phyloP scores from a whole-genome alignment of 1,140 invertebrate species.

The Tenebrio molitor region DNA sequence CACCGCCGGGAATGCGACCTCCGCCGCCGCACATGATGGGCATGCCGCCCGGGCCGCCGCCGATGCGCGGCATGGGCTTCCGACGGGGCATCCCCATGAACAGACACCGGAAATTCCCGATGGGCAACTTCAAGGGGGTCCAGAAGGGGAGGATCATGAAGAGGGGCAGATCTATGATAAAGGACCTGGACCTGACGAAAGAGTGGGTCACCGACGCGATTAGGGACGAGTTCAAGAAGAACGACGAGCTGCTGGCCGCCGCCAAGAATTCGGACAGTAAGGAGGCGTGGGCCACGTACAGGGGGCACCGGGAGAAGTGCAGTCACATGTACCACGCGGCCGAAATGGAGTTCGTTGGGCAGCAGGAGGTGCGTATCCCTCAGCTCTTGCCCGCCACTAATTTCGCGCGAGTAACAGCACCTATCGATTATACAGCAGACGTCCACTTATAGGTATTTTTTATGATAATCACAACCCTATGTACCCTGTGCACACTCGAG shows the following conservation, averaged over 20 bases:
- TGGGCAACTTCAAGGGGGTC: constrained; percentile 43
- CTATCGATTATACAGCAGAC: constrained; percentile 66
- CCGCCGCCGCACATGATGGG: constrained; percentile 53
- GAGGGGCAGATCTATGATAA: constrained; percentile 56
- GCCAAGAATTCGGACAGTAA: constrained; percentile 62
- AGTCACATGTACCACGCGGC: constrained; percentile 63
- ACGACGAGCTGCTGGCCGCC: constrained; percentile 61
- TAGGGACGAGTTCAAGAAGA: constrained; percentile 61
- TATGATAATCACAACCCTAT: constrained; percentile 18
- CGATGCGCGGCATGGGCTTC: constrained; percentile 57
- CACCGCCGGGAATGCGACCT: constrained; percentile 59
- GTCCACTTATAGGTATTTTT: constrained; percentile 65
- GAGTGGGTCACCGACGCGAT: constrained; percentile 64
- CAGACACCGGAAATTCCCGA: constrained; percentile 46
- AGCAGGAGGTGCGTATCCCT: constrained; percentile 66
- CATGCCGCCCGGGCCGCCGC: constrained; percentile 55
- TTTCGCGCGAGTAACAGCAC: constrained; percentile 62
- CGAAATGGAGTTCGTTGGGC: constrained; percentile 65
- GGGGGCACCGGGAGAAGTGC: constrained; percentile 64
- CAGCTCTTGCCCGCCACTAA: constrained; percentile 64
- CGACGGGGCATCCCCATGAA: constrained; percentile 49
- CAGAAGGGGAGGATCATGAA: constrained; percentile 59
- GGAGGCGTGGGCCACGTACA: constrained; percentile 63
- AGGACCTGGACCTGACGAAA: constrained; percentile 62
- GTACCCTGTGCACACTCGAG: constrained; percentile 22